Percentiles rank a stretch among this genome's conserved stretches.
Conservation (phyloP, 2,797 vertebrate genomes). For the Hybognathus amarus region DNA sequence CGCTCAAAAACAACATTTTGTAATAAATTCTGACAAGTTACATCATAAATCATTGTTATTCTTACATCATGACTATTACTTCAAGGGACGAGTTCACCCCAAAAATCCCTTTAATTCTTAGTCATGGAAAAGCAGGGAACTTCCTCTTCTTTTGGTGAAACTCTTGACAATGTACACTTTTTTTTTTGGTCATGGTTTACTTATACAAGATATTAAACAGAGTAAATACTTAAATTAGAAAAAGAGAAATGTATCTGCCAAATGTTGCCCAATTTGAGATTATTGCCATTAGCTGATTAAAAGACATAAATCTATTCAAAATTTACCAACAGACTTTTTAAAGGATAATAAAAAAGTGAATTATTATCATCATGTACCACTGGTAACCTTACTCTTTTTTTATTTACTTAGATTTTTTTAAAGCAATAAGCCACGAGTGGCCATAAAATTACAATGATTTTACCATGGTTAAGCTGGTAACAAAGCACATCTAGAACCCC, state of each 20-base stretch:
- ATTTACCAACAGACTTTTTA: neutral
- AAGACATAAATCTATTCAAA: neutral
- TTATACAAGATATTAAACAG: neutral
- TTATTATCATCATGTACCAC: neutral
- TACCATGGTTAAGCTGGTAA: slow-evolving; percentile 2
- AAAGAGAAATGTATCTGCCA: neutral
- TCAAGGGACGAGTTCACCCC: neutral
- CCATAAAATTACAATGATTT: neutral
- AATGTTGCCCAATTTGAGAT: neutral
- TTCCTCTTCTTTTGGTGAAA: neutral
- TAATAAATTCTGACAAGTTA: neutral
- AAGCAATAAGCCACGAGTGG: neutral
- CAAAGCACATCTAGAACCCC: neutral
- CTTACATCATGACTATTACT: slow-evolving; percentile 1
- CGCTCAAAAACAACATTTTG: neutral
- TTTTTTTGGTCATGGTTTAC: neutral
- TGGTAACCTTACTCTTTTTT: neutral
- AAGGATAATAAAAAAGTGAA: neutral
- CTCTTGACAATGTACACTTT: neutral
- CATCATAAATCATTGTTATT: slow-evolving; percentile 14
- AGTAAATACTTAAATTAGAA: neutral
- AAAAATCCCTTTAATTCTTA: neutral
- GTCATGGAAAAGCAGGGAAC: neutral
- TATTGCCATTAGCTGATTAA: neutral
- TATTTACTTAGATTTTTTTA: neutral